phyloP scores from a whole-genome alignment of 2,113 vertebrate genomes.

The Chinchilla lanigera region DNA sequence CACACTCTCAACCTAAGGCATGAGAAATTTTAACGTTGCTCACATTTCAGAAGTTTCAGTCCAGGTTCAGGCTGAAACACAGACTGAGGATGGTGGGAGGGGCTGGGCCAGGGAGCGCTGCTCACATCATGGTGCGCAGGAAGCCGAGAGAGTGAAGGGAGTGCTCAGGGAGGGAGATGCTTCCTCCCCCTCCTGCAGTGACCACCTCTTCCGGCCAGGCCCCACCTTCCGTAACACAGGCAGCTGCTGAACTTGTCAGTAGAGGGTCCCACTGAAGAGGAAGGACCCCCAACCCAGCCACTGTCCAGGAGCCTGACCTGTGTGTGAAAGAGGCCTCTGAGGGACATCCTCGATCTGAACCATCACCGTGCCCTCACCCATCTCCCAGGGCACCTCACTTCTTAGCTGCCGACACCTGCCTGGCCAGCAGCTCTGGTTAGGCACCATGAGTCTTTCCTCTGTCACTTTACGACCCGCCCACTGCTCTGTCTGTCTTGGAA shows the following conservation, averaged over 20 bases:
- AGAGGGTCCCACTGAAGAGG: background rate
- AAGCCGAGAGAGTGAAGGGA: accelerated
- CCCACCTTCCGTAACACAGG: background rate
- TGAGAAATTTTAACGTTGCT: background rate
- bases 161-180: background rate
- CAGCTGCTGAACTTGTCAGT: background rate
- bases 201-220: background rate
- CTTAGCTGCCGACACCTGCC: background rate
- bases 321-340: background rate
- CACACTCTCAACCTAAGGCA: background rate
- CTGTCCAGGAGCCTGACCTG: background rate
- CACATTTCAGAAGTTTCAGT: background rate
- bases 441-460: background rate
- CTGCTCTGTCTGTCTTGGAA: background rate
- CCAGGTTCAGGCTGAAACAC: background rate
- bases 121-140: background rate
- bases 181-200: background rate
- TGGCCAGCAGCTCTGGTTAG: no score
- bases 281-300: background rate
- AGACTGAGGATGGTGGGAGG: background rate
- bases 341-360: background rate
- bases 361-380: background rate
- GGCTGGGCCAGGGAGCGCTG: background rate
- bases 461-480: background rate
- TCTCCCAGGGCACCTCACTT: no score